Evolutionary conservation across 2,797 vertebrate genomes (phyloP), one percentile per base, ranked within the genome.

Genomic region (Numenius phaeopus): DNA sequence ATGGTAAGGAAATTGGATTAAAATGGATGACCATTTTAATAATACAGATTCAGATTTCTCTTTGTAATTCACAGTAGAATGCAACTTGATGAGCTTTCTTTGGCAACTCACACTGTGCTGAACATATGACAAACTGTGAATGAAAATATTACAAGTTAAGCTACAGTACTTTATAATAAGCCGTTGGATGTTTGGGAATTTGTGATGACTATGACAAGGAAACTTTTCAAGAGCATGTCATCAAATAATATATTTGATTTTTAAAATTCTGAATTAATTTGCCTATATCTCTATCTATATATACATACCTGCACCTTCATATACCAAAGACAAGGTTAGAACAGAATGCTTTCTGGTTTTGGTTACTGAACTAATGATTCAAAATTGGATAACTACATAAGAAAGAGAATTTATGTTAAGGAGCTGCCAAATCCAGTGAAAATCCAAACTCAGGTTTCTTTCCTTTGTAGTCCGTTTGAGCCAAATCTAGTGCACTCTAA

Each of bases 21-120:
- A 97, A 89, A 40, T 42, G 30, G 22, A 66, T 73, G 34, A 27
- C 4, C 23, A 80, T 78, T 85, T 97, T 95, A 96, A 87, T 92
- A 94, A 93, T 34, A 54, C 23, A 42, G 12, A 34, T 42, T 65
- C 61, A 65, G 30, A 70, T 26, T 67, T 26, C 67, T 81, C 37
- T 62, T 90, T 75, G 37, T 83, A 85, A 47, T 84, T 86, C 64
- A 89, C 11, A 27, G 16, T 55, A 70, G 11, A 72, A 87, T 94
- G 55, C 55, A 88, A 61, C 5, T 34, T 54, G n/a, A 34, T 77
- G 14, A 69, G 15, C 23, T 77, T 94, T 91, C 72, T 85, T 59
- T 66, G 67, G 7, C 5, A 52, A 44, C 19, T 55, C 50, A 62
- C 14, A 40, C 49, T 49, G 7, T 22, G 55, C 10, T 67, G 57